Evolutionary conservation across 2,888 invertebrate species (phyloP).

Genomic region (Pyrocoelia pectoralis): DNA sequence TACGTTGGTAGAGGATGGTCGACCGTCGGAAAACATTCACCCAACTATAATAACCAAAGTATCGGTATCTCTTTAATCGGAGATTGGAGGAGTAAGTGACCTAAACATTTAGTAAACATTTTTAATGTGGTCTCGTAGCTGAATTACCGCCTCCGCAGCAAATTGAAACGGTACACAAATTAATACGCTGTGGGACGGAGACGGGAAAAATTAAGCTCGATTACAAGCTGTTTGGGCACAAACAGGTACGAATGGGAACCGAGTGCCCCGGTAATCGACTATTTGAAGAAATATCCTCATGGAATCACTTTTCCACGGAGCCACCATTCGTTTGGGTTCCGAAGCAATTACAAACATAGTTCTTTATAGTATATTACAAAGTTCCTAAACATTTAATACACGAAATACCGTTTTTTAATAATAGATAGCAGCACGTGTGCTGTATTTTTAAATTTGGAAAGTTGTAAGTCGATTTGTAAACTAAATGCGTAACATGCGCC

Average conservation of each 20-base stretch:
- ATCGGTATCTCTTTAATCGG: constrained; percentile 78
- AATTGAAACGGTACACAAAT: constrained; percentile 64
- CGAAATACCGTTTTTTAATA: no score
- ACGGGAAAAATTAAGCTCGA: constrained; percentile 67
- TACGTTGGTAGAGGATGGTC: constrained; percentile 79
- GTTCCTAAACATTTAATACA: no score
- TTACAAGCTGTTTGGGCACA: constrained; percentile 72
- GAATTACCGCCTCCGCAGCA: constrained; percentile 68
- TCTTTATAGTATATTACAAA: no score
- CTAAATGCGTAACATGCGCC: no score
- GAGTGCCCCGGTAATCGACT: constrained; percentile 74
- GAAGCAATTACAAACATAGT: not conserved
- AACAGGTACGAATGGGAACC: constrained; percentile 66
- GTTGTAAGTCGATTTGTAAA: no score
- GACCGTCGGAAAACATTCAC: constrained; percentile 74
- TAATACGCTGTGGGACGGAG: constrained; percentile 69
- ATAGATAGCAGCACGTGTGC: no score
- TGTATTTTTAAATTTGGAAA: no score
- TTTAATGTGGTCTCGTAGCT: constrained; percentile 58
- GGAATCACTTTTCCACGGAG: constrained; percentile 63
- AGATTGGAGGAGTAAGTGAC: constrained; percentile 70
- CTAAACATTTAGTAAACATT: constrained; percentile 34
- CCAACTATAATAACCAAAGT: constrained; percentile 71
- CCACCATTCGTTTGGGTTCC: constrained; percentile 22
- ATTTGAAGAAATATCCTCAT: constrained; percentile 67